Evolutionary conservation across 2,113 vertebrate species (phyloP), one percentile per base, ranked within the genome.

Genomic region (Dermatemys mawii): DNA sequence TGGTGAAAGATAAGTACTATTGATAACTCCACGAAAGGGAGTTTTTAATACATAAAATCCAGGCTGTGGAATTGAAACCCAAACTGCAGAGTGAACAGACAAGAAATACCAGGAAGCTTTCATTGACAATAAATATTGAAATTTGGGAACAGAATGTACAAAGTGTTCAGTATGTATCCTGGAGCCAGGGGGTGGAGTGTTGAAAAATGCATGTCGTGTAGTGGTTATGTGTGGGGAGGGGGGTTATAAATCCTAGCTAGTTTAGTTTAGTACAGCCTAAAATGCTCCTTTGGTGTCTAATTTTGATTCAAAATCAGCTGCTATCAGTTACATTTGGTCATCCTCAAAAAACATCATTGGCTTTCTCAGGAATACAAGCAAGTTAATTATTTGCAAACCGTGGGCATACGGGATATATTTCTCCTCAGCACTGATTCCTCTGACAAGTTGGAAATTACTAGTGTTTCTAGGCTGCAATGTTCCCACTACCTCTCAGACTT

Each of bases 51-150:
- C 48, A 32, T 86, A 26, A 41, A 75, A 41, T 75, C 21, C n/a
- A 75, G 38, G 11, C 81, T 93, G 32, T 81, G n/a, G 41, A 27
- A 50, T 84, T 94, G 82, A 91, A 88, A 60, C 76, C 26, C 14
- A 11, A 0, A 21, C 1, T 35, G 16, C 86, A 53, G 22, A 85
- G 57, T 60, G 51, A 87, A 91, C 88, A 85, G 83, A 41, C 53
- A 24, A 26, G 6, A 48, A 93, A 48, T 76, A 60, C 2, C 2
- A 5, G 17, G 26, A 82, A 54, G 73, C 32, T 88, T 87, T 70
- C 32, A 3, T 1, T 70, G 48, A 44, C 67, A 75, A 10, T 35
- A 81, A 44, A 55, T 54, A 75, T 1, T 93, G 84, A 93, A 85
- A 55, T 81, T 6, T 76, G 38, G 3, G 8, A 41, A 78, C 35